Evolutionary conservation across 2,888 invertebrate species (phyloP).

Genomic region (Timandra comae): DNA sequence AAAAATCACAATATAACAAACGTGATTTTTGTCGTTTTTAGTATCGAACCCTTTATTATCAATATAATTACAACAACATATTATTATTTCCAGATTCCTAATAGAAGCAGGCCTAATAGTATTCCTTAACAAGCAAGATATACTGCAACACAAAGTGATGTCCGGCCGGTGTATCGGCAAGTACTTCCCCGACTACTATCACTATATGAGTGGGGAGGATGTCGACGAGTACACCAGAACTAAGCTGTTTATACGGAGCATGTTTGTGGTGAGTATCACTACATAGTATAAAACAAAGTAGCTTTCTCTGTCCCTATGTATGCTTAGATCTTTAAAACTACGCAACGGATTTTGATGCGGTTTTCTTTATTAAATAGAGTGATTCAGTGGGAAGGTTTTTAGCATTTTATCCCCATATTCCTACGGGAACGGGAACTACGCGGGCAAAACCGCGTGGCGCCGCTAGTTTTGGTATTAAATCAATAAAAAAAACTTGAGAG

Average conservation of each 20-base stretch:
- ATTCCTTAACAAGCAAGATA: constrained; percentile 89
- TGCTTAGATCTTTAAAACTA: no score
- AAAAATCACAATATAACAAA: no score
- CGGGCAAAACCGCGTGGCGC: no score
- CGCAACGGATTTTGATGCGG: no score
- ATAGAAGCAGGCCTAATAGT: constrained; percentile 85
- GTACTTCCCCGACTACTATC: constrained; percentile 80
- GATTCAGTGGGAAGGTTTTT: no score
- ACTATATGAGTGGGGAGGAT: constrained; percentile 64
- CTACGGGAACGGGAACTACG: no score
- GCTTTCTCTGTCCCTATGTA: background rate
- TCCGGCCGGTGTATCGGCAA: constrained; percentile 78
- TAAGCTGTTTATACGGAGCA: constrained; percentile 80
- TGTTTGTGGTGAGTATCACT: constrained; percentile 75
- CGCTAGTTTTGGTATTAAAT: no score
- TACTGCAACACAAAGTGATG: constrained; percentile 83
- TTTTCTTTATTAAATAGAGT: no score
- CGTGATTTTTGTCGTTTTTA: no score
- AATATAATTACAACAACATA: background rate
- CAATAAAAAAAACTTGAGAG: no score
- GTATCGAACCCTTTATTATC: background rate
- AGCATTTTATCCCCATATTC: no score
- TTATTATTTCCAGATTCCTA: constrained; percentile 76
- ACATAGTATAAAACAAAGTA: constrained; percentile 1
- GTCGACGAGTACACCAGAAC: constrained; percentile 81